These are phyloP conservation scores for Neogobius melanostomus DNA, from an alignment of 2,113 vertebrate genomes.

Conservation along the genomic window DNA sequence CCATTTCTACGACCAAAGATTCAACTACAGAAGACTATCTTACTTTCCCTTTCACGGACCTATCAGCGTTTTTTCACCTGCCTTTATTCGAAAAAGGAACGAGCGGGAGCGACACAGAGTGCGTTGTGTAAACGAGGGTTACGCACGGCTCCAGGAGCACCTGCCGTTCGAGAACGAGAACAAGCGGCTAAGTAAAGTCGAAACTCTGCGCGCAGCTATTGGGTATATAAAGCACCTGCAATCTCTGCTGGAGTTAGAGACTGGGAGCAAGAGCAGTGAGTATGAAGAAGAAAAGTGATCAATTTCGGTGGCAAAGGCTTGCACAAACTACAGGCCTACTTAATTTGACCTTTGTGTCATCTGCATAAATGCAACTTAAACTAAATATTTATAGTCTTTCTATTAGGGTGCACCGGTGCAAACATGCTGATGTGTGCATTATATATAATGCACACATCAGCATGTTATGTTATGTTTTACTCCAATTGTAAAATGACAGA, in stretches of 20 bases:
- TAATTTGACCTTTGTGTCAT: too few species aligned
- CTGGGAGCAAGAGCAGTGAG: constrained; percentile 66
- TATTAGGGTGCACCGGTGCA: too few species aligned
- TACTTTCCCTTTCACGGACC: constrained; percentile 77
- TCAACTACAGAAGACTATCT: constrained; percentile 59
- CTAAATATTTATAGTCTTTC: too few species aligned
- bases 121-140: constrained; percentile 91
- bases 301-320: constrained; percentile 32
- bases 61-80: constrained; percentile 79
- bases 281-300: constrained; percentile 71
- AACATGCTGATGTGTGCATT: too few species aligned
- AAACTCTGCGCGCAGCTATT: constrained; percentile 90
- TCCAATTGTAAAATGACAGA: too few species aligned
- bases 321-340: too few species aligned
- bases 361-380: too few species aligned
- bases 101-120: constrained; percentile 90
- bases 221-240: constrained; percentile 91
- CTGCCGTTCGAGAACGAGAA: constrained; percentile 86
- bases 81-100: constrained; percentile 89
- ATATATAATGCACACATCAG: too few species aligned
- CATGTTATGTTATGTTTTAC: too few species aligned
- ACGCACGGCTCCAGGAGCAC: constrained; percentile 86
- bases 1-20: constrained; percentile 43
- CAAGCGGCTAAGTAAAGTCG: constrained; percentile 90
- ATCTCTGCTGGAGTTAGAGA: constrained; percentile 77